Evolutionary conservation across 2,113 vertebrate genomes (phyloP).

Genomic region (Emberiza fucata): DNA sequence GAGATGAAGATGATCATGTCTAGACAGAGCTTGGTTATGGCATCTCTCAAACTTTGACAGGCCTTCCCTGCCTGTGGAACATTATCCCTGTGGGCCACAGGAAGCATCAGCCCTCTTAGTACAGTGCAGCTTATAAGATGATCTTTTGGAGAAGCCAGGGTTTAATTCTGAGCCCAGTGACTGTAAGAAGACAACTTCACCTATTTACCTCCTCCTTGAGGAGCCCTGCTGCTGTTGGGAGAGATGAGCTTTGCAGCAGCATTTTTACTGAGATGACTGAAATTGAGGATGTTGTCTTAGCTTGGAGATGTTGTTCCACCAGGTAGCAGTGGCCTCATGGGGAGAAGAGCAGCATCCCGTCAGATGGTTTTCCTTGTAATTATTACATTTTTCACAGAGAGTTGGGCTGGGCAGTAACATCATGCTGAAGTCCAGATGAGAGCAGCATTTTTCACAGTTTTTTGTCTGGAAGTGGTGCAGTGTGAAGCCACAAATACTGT

Average conservation of each 20-base stretch:
- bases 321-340: not conserved
- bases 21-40: constrained; percentile 21
- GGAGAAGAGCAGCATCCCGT: not conserved
- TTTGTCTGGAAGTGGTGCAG: not conserved
- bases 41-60: not conserved
- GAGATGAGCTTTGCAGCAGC: not conserved
- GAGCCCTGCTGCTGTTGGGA: not conserved
- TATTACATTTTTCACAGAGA: not conserved
- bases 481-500: not conserved
- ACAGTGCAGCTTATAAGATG: not conserved
- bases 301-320: not conserved
- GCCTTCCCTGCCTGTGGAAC: not conserved
- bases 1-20: constrained; percentile 7
- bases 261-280: constrained; percentile 36
- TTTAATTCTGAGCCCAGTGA: constrained; percentile 20
- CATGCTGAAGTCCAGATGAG: not conserved
- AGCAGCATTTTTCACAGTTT: not conserved
- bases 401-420: not conserved
- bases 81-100: constrained; percentile 5
- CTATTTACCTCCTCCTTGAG: not conserved
- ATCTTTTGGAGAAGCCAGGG: constrained; percentile 6
- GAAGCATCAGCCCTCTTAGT: not conserved
- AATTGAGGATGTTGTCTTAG: not conserved
- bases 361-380: not conserved
- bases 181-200: constrained; percentile 29